Conservation (phyloP, 2,888 invertebrate genomes). For the Azorinus chamasolen region DNA sequence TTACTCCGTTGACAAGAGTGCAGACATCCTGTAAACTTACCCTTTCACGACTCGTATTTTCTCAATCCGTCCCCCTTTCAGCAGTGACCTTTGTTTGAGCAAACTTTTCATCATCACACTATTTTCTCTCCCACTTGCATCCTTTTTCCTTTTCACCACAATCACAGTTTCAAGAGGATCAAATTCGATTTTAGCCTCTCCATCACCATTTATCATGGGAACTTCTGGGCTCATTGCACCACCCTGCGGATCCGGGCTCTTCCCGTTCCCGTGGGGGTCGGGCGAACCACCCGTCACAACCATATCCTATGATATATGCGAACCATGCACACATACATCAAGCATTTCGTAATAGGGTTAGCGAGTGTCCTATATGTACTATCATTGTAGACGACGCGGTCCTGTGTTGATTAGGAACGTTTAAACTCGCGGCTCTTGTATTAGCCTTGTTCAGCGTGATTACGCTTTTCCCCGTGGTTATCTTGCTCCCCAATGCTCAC, state of each 20-base stretch:
- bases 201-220: constrained; percentile 45
- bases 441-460: no score
- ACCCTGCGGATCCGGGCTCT: constrained; percentile 41
- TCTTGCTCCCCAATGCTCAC: no score
- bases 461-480: no score
- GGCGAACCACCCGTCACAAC: constrained; percentile 50
- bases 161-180: constrained; percentile 65
- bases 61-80: constrained; percentile 66
- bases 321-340: no score
- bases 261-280: constrained; percentile 38
- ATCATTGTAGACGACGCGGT: no score
- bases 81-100: constrained; percentile 48
- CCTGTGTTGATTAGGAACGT: no score
- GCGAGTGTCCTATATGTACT: no score
- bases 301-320: constrained; percentile 22
- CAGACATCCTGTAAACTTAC: constrained; percentile 22
- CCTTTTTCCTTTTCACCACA: constrained; percentile 53
- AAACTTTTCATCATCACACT: constrained; percentile 64
- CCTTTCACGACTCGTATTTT: constrained; percentile 71
- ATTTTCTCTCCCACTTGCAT: constrained; percentile 42
- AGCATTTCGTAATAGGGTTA: no score
- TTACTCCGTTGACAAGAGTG: no score
- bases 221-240: constrained; percentile 58
- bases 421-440: no score
- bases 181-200: constrained; percentile 49